phyloP scores from a whole-genome alignment of 1,140 invertebrate species.

The Lepidurus packardi region DNA sequence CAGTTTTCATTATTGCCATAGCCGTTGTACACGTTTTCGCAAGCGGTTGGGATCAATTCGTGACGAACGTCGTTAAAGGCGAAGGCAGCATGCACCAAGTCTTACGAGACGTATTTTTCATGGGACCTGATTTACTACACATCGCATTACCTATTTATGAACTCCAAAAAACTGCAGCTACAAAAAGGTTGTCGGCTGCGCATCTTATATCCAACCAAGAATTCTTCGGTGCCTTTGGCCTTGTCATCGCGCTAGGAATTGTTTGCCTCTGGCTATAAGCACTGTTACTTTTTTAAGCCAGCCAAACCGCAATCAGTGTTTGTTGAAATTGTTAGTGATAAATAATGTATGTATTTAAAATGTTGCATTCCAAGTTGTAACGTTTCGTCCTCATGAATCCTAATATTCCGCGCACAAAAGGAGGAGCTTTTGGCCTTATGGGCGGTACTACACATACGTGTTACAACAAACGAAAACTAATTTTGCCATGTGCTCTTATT shows the following conservation, averaged over 20 bases:
- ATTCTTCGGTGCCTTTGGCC: conserved; percentile 28
- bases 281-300: background rate
- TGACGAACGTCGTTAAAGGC: conserved; percentile 62
- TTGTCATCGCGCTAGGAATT: conserved; percentile 25
- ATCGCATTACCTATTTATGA: conserved; percentile 54
- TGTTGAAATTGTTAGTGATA: too few species aligned
- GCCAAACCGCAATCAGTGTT: too few species aligned
- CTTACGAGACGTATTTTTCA: conserved; percentile 63
- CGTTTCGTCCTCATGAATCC: too few species aligned
- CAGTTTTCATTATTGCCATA: conserved; percentile 58
- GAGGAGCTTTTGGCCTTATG: too few species aligned
- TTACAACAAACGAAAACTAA: too few species aligned
- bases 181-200: conserved; percentile 25
- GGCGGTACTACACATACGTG: too few species aligned
- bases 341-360: too few species aligned
- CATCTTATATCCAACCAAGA: conserved; percentile 33
- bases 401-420: too few species aligned
- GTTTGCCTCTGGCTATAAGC: conserved; percentile 25
- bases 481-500: too few species aligned
- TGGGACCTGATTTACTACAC: conserved; percentile 67
- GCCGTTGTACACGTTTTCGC: conserved; percentile 64
- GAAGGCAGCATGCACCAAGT: conserved; percentile 65
- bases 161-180: conserved; percentile 37
- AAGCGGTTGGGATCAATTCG: conserved; percentile 69
- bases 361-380: too few species aligned